These are phyloP conservation scores for Orestias chungarensis DNA, from an alignment of 2,797 vertebrate genomes.

Conservation along the genomic window DNA sequence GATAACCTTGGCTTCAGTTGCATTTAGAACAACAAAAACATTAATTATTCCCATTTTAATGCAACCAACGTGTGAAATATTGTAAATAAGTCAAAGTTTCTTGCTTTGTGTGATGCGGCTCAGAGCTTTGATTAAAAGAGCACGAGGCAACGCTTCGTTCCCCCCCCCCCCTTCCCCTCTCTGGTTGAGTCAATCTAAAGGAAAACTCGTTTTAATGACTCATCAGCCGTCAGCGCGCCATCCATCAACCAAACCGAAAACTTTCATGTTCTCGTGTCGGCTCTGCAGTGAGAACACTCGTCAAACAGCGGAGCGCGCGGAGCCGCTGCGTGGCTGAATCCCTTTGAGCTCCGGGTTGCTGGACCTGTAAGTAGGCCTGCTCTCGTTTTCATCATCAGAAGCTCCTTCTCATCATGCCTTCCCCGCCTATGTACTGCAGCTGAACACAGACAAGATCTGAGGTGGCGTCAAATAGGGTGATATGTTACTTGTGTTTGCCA, in stretches of 20 bases:
- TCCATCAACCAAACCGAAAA: constrained; percentile 15
- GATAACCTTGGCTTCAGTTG: neutral
- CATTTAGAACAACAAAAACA: neutral
- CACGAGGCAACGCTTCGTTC: constrained; percentile 3
- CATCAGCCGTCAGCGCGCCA: constrained; percentile 25
- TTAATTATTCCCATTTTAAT: neutral
- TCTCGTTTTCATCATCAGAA: constrained; percentile 10
- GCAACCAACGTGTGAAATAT: neutral
- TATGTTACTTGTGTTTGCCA: too few species aligned
- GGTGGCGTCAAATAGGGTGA: too few species aligned
- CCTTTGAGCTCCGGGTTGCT: constrained; percentile 1
- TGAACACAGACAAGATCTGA: neutral
- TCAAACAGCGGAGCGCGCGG: constrained; percentile 13
- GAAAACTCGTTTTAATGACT: constrained; percentile 47
- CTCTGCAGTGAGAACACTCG: constrained; percentile 10
- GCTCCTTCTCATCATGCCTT: neutral
- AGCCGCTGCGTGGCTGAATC: constrained; percentile 6
- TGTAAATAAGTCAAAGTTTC: too few species aligned
- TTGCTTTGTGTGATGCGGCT: neutral
- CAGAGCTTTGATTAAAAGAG: neutral
- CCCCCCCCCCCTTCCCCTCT: neutral
- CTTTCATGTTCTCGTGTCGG: constrained; percentile 35
- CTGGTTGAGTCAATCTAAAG: constrained; percentile 13
- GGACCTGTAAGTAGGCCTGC: constrained; percentile 12
- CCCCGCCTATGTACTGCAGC: neutral